Conservation (phyloP, 2,888 invertebrate species). For the Salticus scenicus region DNA sequence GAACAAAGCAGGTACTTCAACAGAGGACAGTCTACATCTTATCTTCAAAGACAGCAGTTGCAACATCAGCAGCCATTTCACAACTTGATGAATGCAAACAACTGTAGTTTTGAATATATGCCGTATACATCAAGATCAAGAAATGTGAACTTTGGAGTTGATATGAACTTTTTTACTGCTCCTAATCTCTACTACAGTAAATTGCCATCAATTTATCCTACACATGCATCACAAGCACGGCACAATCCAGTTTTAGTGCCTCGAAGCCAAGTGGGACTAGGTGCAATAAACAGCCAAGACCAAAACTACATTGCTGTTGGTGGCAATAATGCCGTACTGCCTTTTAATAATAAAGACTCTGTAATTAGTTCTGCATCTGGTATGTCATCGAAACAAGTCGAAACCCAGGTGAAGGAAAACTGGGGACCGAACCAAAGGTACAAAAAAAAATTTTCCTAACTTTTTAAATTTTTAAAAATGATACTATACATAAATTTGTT, state of each 20-base stretch:
- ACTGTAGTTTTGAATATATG: conserved; percentile 55
- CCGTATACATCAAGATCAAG: conserved; percentile 54
- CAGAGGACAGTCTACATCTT: conserved; percentile 53
- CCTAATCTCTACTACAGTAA: conserved; percentile 60
- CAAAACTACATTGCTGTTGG: conserved; percentile 62
- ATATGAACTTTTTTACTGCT: conserved; percentile 63
- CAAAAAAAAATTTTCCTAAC: not conserved
- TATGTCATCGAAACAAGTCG: conserved; percentile 30
- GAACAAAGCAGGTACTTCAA: conserved; percentile 65
- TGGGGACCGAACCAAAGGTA: conserved; percentile 60
- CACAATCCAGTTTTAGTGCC: conserved; percentile 54
- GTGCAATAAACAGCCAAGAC: conserved; percentile 67
- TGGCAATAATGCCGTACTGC: conserved; percentile 39
- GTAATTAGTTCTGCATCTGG: conserved; percentile 16
- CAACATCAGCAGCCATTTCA: conserved; percentile 60
- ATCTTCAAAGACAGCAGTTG: conserved; percentile 46
- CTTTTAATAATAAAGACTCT: conserved; percentile 53
- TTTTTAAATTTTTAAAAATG: not conserved
- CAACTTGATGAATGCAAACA: conserved; percentile 54
- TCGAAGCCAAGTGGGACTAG: conserved; percentile 45
- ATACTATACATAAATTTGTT: not conserved
- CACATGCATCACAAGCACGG: conserved; percentile 51
- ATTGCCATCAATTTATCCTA: conserved; percentile 51
- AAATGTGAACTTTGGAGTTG: conserved; percentile 55
- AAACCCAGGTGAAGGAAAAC: conserved; percentile 52